Percentiles rank a stretch among this genome's conserved stretches.
phyloP scores from a whole-genome alignment of 1,140 invertebrate genomes.

The Ooceraea biroi region DNA sequence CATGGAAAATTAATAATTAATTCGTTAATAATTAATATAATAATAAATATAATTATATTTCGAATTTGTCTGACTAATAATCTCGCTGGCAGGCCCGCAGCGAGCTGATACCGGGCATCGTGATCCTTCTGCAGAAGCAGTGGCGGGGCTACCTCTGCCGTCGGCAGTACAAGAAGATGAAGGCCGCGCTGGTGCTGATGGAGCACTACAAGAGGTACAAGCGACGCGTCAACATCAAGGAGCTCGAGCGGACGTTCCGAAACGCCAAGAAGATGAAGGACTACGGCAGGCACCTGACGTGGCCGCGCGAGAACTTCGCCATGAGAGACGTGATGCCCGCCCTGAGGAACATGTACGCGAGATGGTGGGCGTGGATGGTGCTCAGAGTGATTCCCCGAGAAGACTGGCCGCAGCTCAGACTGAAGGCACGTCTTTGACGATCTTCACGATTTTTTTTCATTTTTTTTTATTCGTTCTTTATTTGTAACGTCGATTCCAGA shows the following conservation, averaged over 20 bases:
- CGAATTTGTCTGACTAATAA: background rate
- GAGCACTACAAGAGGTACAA: conserved; percentile 95
- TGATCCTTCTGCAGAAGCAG: conserved; percentile 97
- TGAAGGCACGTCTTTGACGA: conserved; percentile 88
- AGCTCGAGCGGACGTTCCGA: conserved; percentile 89
- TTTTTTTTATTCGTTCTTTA: background rate
- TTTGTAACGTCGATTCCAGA: conserved; percentile 84
- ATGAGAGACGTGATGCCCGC: conserved; percentile 87
- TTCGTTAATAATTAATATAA: too few relatives aligned
- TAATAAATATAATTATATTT: too few relatives aligned
- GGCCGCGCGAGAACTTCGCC: conserved; percentile 92
- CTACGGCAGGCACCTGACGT: conserved; percentile 92
- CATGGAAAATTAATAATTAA: too few relatives aligned
- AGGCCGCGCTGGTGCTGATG: conserved; percentile 94
- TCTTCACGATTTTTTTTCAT: background rate
- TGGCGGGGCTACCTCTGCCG: conserved; percentile 94
- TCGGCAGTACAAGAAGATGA: conserved; percentile 93
- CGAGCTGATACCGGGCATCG: conserved; percentile 95
- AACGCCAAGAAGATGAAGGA: conserved; percentile 88
- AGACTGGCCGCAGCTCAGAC: conserved; percentile 94
- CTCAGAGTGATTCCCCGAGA: conserved; percentile 92
- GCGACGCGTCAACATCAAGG: conserved; percentile 91
- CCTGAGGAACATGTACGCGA: conserved; percentile 89
- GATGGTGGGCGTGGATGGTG: conserved; percentile 96
- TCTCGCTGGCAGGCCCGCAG: conserved; percentile 87